Conservation (phyloP, 2,113 vertebrate species). For the Sebastes fasciatus region DNA sequence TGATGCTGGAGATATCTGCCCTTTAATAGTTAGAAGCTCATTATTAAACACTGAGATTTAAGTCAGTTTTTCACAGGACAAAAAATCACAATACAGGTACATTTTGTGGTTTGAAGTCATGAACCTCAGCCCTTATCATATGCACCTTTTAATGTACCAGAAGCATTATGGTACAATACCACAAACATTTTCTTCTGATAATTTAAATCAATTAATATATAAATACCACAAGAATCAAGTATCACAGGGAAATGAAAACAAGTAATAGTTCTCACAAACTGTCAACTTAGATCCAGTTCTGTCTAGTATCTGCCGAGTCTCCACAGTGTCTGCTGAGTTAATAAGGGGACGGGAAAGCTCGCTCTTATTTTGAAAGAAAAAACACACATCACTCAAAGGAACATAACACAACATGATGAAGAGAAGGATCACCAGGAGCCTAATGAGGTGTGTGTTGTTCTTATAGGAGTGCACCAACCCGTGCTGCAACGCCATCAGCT, state of each 20-base stretch:
- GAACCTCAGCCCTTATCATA: not conserved
- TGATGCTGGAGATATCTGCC: not conserved
- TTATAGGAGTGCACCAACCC: conserved; percentile 83
- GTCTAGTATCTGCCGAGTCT: not conserved
- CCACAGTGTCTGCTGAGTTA: not conserved
- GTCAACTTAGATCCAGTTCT: not conserved
- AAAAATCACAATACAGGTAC: not conserved
- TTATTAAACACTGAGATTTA: no score
- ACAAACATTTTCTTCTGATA: not conserved
- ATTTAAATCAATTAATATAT: not conserved
- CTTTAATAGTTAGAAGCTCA: not conserved
- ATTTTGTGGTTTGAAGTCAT: not conserved
- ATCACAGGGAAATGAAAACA: not conserved
- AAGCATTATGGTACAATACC: not conserved
- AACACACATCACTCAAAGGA: not conserved
- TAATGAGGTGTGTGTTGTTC: not conserved
- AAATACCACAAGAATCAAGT: not conserved
- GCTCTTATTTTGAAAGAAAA: not conserved
- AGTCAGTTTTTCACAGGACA: not conserved
- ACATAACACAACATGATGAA: not conserved
- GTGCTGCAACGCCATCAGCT: conserved; percentile 85
- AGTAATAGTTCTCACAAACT: not conserved
- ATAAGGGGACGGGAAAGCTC: not conserved
- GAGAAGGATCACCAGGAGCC: not conserved
- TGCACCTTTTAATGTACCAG: not conserved